Conservation (phyloP, 2,113 vertebrate species). For the Bufo bufo region DNA sequence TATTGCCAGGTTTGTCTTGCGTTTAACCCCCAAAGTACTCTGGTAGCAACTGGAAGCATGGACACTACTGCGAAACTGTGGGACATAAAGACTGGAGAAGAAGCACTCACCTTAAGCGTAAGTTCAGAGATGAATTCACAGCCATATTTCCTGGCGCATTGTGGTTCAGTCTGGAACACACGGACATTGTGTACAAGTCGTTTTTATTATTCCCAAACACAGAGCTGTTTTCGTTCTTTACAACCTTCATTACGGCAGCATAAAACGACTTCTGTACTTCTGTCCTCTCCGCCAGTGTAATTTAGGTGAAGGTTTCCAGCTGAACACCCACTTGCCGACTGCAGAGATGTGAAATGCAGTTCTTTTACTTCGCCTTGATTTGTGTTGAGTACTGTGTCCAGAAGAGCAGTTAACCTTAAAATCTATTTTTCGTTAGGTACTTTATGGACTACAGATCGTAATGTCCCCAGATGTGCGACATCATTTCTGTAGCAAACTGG, state of each 20-base stretch:
- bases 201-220: constrained; percentile 17
- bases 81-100: constrained; percentile 87
- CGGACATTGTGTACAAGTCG: not conserved
- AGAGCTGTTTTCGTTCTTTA: constrained; percentile 13
- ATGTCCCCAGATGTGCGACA: not conserved
- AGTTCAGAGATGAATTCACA: not conserved
- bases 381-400: not conserved
- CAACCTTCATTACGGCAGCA: constrained; percentile 1
- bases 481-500: not conserved
- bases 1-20: constrained; percentile 85
- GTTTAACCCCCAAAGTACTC: constrained; percentile 92
- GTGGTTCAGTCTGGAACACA: not conserved
- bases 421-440: not conserved
- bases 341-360: constrained; percentile 10
- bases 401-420: constrained; percentile 9
- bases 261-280: constrained; percentile 23
- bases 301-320: constrained; percentile 19
- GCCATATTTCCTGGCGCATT: not conserved
- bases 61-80: constrained; percentile 87
- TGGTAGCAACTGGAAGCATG: constrained; percentile 95
- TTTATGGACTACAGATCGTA: not conserved
- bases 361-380: not conserved
- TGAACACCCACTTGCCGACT: not conserved
- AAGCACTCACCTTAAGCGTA: constrained; percentile 78
- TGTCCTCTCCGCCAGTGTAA: constrained; percentile 9